Conservation (phyloP, 2,113 vertebrate species). For the Burhinus bistriatus region DNA sequence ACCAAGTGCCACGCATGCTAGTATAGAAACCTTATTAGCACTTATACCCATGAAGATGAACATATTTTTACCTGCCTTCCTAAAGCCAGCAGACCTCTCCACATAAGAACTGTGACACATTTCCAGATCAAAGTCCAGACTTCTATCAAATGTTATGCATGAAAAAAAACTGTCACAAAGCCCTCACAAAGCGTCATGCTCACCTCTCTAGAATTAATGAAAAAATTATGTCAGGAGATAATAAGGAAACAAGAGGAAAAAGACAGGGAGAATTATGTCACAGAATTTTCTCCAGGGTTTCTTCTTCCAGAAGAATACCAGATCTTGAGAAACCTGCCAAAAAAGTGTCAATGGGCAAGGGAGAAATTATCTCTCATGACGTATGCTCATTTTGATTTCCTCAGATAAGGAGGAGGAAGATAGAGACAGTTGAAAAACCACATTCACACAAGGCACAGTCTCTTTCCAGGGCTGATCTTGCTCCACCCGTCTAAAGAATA, state of each 20-base stretch:
- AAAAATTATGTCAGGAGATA: background rate
- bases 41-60: background rate
- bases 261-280: background rate
- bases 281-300: background rate
- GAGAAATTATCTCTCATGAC: background rate
- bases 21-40: background rate
- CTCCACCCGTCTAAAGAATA: background rate
- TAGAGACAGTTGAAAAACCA: background rate
- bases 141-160: background rate
- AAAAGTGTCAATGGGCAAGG: background rate
- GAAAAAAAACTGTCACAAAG: background rate
- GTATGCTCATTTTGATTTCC: background rate
- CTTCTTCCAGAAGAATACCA: background rate
- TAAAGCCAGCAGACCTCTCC: background rate
- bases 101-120: rapidly evolving
- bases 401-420: background rate
- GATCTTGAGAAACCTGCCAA: background rate
- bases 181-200: rapidly evolving
- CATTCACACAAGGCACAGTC: background rate
- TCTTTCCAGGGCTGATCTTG: background rate
- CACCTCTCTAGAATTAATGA: background rate
- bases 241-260: background rate
- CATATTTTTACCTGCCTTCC: background rate
- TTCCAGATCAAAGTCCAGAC: background rate
- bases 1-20: rapidly evolving